Evolutionary conservation across 92 coral and sea anemone species (phyloP).

Genomic region (Muricea muricata): DNA sequence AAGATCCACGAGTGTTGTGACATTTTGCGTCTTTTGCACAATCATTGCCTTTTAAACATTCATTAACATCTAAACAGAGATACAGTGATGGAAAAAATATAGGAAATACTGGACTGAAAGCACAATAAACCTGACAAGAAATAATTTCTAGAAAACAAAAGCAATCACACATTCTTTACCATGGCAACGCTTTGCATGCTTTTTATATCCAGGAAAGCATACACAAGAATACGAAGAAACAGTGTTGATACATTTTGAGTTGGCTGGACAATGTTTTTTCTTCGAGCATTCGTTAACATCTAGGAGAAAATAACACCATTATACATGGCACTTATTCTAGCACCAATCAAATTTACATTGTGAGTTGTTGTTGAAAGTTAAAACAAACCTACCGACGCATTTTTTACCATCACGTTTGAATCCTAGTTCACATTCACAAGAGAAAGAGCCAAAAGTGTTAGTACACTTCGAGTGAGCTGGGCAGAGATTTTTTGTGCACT

Average conservation of each 20-base stretch:
- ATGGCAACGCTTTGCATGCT: too few species aligned
- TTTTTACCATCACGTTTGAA: too few species aligned
- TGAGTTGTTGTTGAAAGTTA: neutral
- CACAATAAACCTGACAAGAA: neutral
- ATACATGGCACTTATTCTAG: too few species aligned
- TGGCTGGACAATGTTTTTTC: neutral
- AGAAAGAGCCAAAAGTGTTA: too few species aligned
- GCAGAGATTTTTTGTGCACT: too few species aligned
- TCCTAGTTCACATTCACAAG: too few species aligned
- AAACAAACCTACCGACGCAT: too few species aligned
- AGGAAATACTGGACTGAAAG: neutral
- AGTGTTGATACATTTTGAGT: neutral
- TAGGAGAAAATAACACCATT: neutral
- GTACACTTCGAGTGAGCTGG: too few species aligned
- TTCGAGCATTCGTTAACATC: neutral
- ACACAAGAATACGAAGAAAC: too few species aligned
- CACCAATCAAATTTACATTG: neutral
- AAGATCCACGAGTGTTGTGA: conserved; percentile 2
- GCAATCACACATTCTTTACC: neutral
- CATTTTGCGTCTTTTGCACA: conserved; percentile 15
- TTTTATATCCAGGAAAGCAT: too few species aligned
- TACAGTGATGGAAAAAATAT: too few species aligned
- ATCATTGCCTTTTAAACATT: neutral
- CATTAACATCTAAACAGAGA: neutral
- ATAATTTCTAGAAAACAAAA: too few species aligned